Percentiles rank a stretch among this genome's conserved stretches.
phyloP scores from a whole-genome alignment of 1,140 invertebrate species.

The Drosophila kanapiae region DNA sequence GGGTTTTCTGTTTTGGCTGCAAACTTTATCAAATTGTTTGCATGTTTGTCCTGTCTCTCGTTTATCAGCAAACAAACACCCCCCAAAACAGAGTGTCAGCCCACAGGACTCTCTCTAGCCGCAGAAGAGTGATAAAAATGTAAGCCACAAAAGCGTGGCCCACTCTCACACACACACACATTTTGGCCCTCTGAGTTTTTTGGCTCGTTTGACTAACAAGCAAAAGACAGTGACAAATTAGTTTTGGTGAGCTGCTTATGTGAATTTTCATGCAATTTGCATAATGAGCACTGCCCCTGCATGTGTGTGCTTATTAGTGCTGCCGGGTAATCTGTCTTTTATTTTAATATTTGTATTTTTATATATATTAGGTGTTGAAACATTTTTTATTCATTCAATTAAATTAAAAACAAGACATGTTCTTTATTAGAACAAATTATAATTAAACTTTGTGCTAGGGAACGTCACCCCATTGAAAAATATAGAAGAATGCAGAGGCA shows the following conservation, averaged over 20 bases:
- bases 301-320: slow-evolving; percentile 18
- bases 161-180: slow-evolving; percentile 26
- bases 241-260: slow-evolving; percentile 82
- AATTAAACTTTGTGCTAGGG: no score
- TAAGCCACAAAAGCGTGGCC: slow-evolving; percentile 74
- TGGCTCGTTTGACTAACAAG: slow-evolving; percentile 76
- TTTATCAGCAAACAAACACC: slow-evolving; percentile 69
- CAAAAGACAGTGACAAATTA: slow-evolving; percentile 83
- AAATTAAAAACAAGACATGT: no score
- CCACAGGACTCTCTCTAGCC: slow-evolving; percentile 39
- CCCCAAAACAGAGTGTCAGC: slow-evolving; percentile 24
- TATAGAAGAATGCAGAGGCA: no score
- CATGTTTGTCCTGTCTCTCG: slow-evolving; percentile 60
- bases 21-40: slow-evolving; percentile 79
- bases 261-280: slow-evolving; percentile 81
- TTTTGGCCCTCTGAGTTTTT: slow-evolving; percentile 28
- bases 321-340: neutral
- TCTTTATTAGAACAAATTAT: no score
- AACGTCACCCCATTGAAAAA: no score
- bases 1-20: slow-evolving; percentile 37
- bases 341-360: neutral
- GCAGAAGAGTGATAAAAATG: slow-evolving; percentile 77
- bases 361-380: neutral
- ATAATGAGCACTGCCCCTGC: slow-evolving; percentile 66
- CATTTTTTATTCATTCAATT: neutral